Conservation (phyloP, 2,888 invertebrate species). For the Hirtodrosophila confusa region DNA sequence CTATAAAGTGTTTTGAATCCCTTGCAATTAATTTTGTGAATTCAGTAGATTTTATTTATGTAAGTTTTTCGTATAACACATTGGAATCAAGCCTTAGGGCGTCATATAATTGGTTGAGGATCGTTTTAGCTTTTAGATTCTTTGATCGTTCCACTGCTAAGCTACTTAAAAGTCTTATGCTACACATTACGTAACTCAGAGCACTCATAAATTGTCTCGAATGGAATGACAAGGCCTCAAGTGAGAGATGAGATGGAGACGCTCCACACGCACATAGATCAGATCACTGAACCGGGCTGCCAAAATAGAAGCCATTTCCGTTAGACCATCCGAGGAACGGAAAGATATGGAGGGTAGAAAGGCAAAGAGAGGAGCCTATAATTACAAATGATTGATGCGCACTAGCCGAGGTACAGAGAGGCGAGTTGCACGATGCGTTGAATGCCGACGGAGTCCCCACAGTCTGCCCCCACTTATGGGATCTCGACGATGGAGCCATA, state of each 20-base stretch:
- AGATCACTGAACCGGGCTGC: constrained; percentile 59
- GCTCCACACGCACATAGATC: constrained; percentile 32
- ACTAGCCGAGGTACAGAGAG: constrained; percentile 23
- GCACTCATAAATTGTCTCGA: constrained; percentile 45
- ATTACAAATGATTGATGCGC: constrained; percentile 73
- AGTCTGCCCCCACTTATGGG: constrained; percentile 19
- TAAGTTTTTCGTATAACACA: no score
- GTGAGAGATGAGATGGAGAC: constrained; percentile 29
- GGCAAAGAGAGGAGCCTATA: constrained; percentile 44
- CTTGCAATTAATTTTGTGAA: no score
- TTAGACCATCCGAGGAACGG: constrained; percentile 28
- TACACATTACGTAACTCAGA: constrained; percentile 18
- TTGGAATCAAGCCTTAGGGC: no score
- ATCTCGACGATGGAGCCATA: constrained; percentile 59
- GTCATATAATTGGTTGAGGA: background rate
- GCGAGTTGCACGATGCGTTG: background rate
- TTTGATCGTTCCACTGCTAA: background rate
- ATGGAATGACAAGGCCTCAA: constrained; percentile 41
- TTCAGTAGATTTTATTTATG: no score
- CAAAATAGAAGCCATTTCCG: constrained; percentile 67
- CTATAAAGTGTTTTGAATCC: no score
- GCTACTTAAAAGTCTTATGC: background rate
- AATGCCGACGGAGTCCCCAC: constrained; percentile 12
- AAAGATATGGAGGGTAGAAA: constrained; percentile 10
- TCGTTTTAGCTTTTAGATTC: background rate